Percentiles rank a stretch among this genome's conserved stretches.
Evolutionary conservation across 2,888 invertebrate genomes (phyloP).

Genomic region (Gymnosoma rotundatum): DNA sequence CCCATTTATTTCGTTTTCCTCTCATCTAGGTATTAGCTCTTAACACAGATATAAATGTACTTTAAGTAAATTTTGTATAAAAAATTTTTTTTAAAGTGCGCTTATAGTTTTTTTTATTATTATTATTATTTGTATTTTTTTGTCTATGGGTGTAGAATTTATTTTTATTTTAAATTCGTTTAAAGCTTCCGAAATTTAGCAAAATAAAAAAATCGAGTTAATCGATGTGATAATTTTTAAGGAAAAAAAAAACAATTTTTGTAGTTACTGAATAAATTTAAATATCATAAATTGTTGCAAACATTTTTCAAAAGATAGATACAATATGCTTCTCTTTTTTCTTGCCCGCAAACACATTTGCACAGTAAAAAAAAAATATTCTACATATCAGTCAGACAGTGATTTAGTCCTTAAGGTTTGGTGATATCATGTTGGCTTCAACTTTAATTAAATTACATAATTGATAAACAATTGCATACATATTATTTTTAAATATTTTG

Average conservation of each 20-base stretch:
- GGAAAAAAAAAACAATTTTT: neutral
- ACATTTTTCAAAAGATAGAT: neutral
- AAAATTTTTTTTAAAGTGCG: too few relatives aligned
- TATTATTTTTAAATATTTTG: constrained; percentile 56
- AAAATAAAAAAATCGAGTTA: too few relatives aligned
- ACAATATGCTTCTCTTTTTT: neutral
- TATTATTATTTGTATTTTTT: too few relatives aligned
- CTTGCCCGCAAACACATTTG: neutral
- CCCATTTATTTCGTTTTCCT: too few relatives aligned
- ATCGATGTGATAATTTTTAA: too few relatives aligned
- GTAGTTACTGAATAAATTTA: neutral
- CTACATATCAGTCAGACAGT: constrained; percentile 11
- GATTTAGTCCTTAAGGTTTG: constrained; percentile 25
- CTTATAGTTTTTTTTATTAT: too few relatives aligned
- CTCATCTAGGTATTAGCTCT: too few relatives aligned
- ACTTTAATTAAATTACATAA: constrained; percentile 62
- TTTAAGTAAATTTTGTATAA: too few relatives aligned
- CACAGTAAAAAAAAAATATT: constrained; percentile 33
- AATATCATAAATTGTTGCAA: neutral
- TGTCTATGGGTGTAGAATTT: too few relatives aligned
- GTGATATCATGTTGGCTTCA: constrained; percentile 52
- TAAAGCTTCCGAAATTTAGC: too few relatives aligned
- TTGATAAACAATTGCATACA: constrained; percentile 54
- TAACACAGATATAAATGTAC: too few relatives aligned
- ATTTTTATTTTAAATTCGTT: too few relatives aligned